Base-by-base conservation (phyloP, 2,113 vertebrate species). In the Scomber japonicus region DNA sequence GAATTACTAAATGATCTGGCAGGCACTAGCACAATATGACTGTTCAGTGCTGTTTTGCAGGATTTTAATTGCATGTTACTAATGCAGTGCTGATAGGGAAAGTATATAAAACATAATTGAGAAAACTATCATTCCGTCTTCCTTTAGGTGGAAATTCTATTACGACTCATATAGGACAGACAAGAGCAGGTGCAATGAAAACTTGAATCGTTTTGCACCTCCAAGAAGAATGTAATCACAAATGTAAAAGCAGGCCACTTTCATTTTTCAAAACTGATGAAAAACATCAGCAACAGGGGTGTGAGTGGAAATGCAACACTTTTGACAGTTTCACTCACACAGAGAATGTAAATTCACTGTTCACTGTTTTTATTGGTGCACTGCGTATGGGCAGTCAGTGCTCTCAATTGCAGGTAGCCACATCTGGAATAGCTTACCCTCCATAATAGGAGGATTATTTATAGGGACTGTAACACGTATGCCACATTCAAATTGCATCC, bases 221-320 rank as follows among this genome's bases (percentile, higher is more conserved):
- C 24, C n/a, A 50, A 51, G 30, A 16, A 63, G 35, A 24, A 15
- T 80, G 75, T 54, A 82, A 80, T 86, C 77, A 75, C 12, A 70
- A 14, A 45, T 84, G 62, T 57, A 31, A 79, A 57, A 72, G 54
- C 45, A 40, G 75, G 31, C 65, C 15, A 27, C 65, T 55, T 71
- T 49, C 35, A 74, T 60, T 31, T 27, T 35, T 56, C 17, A 49
- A n/a, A 61, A 27, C 55, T 62, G 75, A 80, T 45, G 75, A 44
- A 67, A 83, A 83, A 72, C 68, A 63, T 65, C 65, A 6, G 60
- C 83, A 77, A 75, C 79, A 71, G 68, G 61, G 72, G 50, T 69
- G 76, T 88, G 70, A 44, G 35, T 63, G 53, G 14, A 53, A 53
- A 44, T 48, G 65, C 35, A 49, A 31, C 51, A 21, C 44, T 19